Evolutionary conservation across 2,797 vertebrate species (phyloP).

Genomic region (Masticophis lateralis): DNA sequence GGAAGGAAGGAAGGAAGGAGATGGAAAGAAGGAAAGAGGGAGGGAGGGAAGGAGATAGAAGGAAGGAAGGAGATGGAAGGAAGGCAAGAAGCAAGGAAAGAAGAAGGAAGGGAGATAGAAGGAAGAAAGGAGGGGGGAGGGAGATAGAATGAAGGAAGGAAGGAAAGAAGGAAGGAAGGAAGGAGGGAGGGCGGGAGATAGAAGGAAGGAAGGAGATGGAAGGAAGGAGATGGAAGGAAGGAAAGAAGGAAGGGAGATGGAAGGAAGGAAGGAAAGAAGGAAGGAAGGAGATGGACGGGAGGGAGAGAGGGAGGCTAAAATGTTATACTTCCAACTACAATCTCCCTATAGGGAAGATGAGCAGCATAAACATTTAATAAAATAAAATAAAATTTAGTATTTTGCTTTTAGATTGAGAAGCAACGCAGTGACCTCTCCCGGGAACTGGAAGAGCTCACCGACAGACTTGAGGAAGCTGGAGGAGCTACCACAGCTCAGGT

Average conservation of each 20-base stretch:
- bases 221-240: no score
- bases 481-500: slow-evolving; percentile 74
- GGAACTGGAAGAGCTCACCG: slow-evolving; percentile 75
- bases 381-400: not conserved
- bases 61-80: fast-evolving
- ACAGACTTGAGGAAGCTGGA: slow-evolving; percentile 72
- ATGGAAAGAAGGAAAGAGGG: no score
- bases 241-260: no score
- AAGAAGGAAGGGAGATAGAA: no score
- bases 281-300: no score
- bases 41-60: no score
- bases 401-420: slow-evolving; percentile 73
- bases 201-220: no score
- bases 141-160: no score
- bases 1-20: no score
- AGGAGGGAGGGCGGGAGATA: fast-evolving
- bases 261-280: no score
- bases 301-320: not conserved
- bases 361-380: not conserved
- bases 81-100: fast-evolving
- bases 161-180: fast-evolving
- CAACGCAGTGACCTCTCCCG: slow-evolving; percentile 71
- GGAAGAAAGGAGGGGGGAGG: fast-evolving
- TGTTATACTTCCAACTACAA: not conserved
- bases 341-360: not conserved